These are phyloP conservation scores for Cerastis rubricosa DNA, from an alignment of 2,888 invertebrate species.

Conservation along the genomic window DNA sequence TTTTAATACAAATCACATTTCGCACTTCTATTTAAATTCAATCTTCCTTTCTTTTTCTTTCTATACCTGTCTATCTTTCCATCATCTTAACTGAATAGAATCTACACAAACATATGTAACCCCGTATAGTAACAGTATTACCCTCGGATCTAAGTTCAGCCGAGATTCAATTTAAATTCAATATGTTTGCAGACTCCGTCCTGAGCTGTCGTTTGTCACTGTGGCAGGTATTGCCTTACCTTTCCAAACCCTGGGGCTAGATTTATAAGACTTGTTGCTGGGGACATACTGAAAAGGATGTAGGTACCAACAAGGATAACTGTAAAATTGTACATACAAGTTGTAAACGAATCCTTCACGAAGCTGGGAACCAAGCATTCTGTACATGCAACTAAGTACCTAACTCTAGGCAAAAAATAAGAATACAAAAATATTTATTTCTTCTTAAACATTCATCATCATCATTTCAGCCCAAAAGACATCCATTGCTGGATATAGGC, in stretches of 20 bases:
- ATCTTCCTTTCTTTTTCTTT: too few relatives aligned
- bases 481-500: too few relatives aligned
- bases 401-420: too few relatives aligned
- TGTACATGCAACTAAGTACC: too few relatives aligned
- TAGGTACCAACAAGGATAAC: neutral
- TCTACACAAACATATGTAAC: neutral
- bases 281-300: neutral
- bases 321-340: neutral
- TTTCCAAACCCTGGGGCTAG: neutral
- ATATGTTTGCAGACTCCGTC: slow-evolving; percentile 46
- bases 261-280: slow-evolving; percentile 33
- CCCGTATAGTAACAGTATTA: slow-evolving; percentile 12
- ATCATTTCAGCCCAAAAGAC: too few relatives aligned
- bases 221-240: slow-evolving; percentile 45
- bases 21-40: neutral
- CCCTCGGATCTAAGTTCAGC: slow-evolving; percentile 22
- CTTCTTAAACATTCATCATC: too few relatives aligned
- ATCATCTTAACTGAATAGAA: neutral
- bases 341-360: too few relatives aligned
- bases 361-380: too few relatives aligned
- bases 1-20: too few relatives aligned
- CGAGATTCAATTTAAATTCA: slow-evolving; percentile 61
- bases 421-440: too few relatives aligned
- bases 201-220: slow-evolving; percentile 43
- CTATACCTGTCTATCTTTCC: too few relatives aligned